Percentiles rank a stretch among this genome's conserved stretches.
phyloP scores from a whole-genome alignment of 2,888 invertebrate genomes.

The Schrankia costaestrigalis region DNA sequence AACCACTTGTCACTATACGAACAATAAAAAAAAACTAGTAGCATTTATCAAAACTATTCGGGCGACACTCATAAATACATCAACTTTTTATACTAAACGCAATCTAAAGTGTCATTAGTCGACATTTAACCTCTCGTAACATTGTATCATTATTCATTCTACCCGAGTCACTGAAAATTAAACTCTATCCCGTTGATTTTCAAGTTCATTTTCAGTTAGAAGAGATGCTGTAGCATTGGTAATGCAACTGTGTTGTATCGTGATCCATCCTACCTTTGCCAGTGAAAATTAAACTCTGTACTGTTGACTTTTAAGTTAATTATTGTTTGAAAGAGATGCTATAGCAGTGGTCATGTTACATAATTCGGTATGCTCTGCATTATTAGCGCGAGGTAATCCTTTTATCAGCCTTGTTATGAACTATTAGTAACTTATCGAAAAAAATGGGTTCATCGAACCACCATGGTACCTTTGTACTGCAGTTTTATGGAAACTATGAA shows the following conservation, averaged over 20 bases:
- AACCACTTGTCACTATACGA: too few relatives aligned
- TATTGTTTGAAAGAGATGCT: too few relatives aligned
- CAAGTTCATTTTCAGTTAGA: neutral
- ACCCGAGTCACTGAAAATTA: neutral
- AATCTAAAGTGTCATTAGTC: slow-evolving; percentile 25
- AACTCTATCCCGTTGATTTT: neutral
- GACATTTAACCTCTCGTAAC: slow-evolving; percentile 26
- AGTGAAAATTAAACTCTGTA: too few relatives aligned
- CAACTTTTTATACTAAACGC: slow-evolving; percentile 6
- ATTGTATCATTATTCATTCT: slow-evolving; percentile 3
- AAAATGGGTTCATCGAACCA: too few relatives aligned
- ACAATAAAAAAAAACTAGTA: too few relatives aligned
- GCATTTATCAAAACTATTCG: too few relatives aligned
- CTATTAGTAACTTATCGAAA: slow-evolving; percentile 2
- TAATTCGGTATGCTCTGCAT: slow-evolving; percentile 25
- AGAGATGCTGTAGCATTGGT: neutral
- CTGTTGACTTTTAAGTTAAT: too few relatives aligned
- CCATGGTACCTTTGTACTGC: too few relatives aligned
- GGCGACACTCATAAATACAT: too few relatives aligned
- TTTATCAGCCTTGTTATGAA: slow-evolving; percentile 15
- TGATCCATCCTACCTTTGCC: neutral
- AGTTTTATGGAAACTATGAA: too few relatives aligned
- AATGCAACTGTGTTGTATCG: slow-evolving; percentile 3
- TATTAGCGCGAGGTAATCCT: slow-evolving; percentile 17
- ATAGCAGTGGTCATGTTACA: too few relatives aligned